Base-by-base conservation (phyloP, 2,797 vertebrate genomes). In the Atherinosoma microstoma region DNA sequence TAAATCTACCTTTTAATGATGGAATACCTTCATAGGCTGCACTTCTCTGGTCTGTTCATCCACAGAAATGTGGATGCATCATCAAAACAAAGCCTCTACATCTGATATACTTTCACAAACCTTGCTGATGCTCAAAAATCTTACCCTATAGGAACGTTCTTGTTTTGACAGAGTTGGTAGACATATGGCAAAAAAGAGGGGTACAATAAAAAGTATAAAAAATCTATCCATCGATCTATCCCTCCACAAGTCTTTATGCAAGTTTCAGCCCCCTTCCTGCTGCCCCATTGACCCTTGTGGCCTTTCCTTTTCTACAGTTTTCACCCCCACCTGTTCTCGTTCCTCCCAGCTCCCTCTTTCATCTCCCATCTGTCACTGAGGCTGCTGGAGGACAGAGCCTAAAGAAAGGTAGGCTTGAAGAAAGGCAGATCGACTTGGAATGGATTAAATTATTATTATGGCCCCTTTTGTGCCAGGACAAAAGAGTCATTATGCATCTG, bases 301-400 rank as follows among this genome's bases (percentile, higher is more conserved):
- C 90, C 92, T 92, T 82, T 83, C 68, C 73, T 89, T 92, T 90
- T 91, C 87, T 92, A 87, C 75, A 82, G 80, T 86, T 91, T 82
- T 88, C 63, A 84, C 87, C 91, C 91, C 92, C 91, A 93, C 92
- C 92, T 92, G 90, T 92, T 92, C 80, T 83, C 24, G 16, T 53
- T 84, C 83, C 83, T 81, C 89, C 84, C 75, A 59, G 30, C 85
- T 89, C 88, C 61, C 73, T 54, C 91, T 94, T 94, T 94, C 91
- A 94, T 94, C 82, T 88, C 88, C 92, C 94, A 95, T 94, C 94
- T 95, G 94, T 87, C 91, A 87, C 86, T n/a, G 78, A 58, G 65
- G 79, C 78, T 78, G 80, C 79, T 63, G 84, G 64, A 87, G 73
- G 77, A 83, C 68, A 1, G 35, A 56, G 76, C 73, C 63, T 59